Percentiles rank a stretch among this genome's conserved stretches.
These are phyloP conservation scores for Lithophane leautieri DNA, from an alignment of 2,888 invertebrate genomes.

Conservation along the genomic window DNA sequence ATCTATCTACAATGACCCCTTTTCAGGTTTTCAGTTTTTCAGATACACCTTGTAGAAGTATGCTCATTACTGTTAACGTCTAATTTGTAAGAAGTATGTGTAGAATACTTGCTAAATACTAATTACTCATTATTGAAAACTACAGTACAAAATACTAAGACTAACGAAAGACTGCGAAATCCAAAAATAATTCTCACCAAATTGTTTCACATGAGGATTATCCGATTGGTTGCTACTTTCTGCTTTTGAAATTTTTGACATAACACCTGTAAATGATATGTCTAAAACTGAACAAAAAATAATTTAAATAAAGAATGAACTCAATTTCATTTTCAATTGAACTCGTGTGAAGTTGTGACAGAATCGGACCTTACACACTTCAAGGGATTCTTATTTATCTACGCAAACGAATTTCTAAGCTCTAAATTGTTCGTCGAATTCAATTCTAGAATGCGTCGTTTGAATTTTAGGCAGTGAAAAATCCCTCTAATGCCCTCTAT, in stretches of 20 bases:
- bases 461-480: not conserved
- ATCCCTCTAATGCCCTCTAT: not conserved
- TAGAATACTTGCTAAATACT: constrained; percentile 5
- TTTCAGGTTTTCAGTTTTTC: not conserved
- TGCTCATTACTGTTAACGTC: not conserved
- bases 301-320: not conserved
- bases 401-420: not conserved
- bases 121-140: not conserved
- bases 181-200: constrained; percentile 42
- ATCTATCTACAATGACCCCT: not conserved
- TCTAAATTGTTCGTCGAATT: not conserved
- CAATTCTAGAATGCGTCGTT: constrained; percentile 6
- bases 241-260: not conserved
- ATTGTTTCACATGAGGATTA: constrained; percentile 39
- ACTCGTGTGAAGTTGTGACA: not conserved
- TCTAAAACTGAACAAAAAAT: constrained; percentile 17
- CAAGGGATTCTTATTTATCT: not conserved
- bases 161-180: not conserved
- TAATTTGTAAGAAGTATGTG: not conserved
- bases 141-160: constrained; percentile 20
- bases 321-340: not conserved
- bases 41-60: not conserved
- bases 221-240: constrained; percentile 2
- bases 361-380: not conserved
- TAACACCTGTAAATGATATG: constrained; percentile 35